phyloP scores from a whole-genome alignment of 53 echinoderm and acorn worm genomes.

The Crossaster papposus region DNA sequence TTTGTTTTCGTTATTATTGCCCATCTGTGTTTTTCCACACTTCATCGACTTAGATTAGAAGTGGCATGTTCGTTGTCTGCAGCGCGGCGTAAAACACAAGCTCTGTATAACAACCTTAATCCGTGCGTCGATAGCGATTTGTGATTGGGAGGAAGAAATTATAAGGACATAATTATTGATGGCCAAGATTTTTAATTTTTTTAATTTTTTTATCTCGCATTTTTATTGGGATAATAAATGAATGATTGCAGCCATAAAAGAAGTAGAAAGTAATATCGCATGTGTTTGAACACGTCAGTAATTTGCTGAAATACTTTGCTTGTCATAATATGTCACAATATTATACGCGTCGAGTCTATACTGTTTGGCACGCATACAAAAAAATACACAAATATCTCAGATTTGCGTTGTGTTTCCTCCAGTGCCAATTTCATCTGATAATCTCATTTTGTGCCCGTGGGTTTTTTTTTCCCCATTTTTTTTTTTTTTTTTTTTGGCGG shows the following conservation, averaged over 20 bases:
- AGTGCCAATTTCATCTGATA: no score
- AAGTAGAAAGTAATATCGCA: neutral
- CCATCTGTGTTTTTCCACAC: constrained; percentile 12
- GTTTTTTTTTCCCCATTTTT: no score
- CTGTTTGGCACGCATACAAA: no score
- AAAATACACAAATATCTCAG: no score
- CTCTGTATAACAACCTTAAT: neutral
- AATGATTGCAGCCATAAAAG: constrained; percentile 9
- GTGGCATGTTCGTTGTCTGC: constrained; percentile 1
- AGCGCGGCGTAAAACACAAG: neutral
- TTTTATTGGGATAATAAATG: constrained; percentile 28
- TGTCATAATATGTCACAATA: no score
- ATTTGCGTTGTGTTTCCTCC: no score
- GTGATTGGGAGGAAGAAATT: neutral
- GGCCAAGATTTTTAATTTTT: neutral
- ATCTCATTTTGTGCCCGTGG: no score
- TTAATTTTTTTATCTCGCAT: constrained; percentile 29
- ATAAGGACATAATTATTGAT: no score
- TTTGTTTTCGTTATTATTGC: neutral
- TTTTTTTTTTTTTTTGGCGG: neutral
- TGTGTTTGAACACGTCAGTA: neutral
- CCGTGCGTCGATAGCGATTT: neutral
- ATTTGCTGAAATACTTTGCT: no score
- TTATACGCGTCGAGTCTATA: no score
- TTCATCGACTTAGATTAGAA: constrained; percentile 26